Evolutionary conservation across 2,113 vertebrate genomes (phyloP), one percentile per base, ranked within the genome.

Genomic region (Porphyrio hochstetteri): DNA sequence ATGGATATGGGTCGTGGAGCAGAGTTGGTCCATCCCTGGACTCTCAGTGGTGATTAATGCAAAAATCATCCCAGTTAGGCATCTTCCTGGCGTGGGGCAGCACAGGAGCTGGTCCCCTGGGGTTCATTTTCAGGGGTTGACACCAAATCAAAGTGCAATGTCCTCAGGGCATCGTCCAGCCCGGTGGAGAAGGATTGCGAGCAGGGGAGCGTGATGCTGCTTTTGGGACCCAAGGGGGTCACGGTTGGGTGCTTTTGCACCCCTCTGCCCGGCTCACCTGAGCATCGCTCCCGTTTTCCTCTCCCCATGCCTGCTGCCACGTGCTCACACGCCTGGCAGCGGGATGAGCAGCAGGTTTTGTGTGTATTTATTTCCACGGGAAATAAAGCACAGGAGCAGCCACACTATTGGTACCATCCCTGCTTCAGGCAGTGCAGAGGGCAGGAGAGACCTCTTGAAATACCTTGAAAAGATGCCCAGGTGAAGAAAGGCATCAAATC

Each of bases 121-220:
- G 18, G 0, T 2, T 5, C 3, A 17, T 15, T 31, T 44, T 63
- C 23, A 48, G 48, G 68, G 46, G n/a, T 14, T n/a, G 81, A 13
- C 29, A 36, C 29, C 10, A 9, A 50, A 16, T 9, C 1, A 25
- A 36, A 65, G 52, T 36, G 59, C 3, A 35, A 11, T 46, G 35
- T 46, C 27, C 18, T 1, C 38, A 6, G 31, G 72, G n/a, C 31
- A 10, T 31, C 56, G 7, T 17, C 60, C 82, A 25, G 21, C 33
- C 3, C 11, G 10, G 15, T 10, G 1, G 40, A 36, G 42, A 36
- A 31, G 24, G 36, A 23, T 11, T 4, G 3, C 0, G 1, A 52
- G 9, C 4, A 0, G n/a, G 40, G 27, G 17, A 7, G 19, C 33
- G 24, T 55, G 29, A 55, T 19, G 68, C 25, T 75, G 40, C 17